Evolutionary conservation across 1,140 invertebrate genomes (phyloP), one percentile per base, ranked within the genome.

Genomic region (Hetaerina americana): DNA sequence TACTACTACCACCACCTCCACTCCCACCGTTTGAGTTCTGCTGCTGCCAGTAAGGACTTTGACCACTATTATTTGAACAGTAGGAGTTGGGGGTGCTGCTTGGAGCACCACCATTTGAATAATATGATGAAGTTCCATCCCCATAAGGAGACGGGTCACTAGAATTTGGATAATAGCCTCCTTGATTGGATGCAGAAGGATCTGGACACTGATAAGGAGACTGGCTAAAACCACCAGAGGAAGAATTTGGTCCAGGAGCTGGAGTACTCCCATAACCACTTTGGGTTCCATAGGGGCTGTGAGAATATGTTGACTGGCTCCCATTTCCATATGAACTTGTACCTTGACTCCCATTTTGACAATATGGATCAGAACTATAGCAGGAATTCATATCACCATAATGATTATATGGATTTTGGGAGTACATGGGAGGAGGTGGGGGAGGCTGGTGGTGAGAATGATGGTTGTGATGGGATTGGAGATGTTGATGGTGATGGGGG

Each of bases 321-420:
- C 40, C 40, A 57, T 57, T 57, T 18, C 40, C 40, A 57, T 57
- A 57, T 18, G 2, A 12, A 57, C 40, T 57, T 18, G 40, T 3
- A 57, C 15, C 40, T 57, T 57, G 40, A 10, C 40, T 57, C 22
- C 40, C 40, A 57, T 57, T 57, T 12, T 57, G 40, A 57, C 40
- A 57, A n/a, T 57, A 57, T 57, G 40, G 40, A 57, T 57, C 40
- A 57, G 15, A 18, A 18, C 40, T n/a, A 57, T 57, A 57, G 2
- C 40, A 12, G 22, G 40, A 57, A n/a, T 12, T 57, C 15, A 57
- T n/a, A 57, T 57, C 40, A 57, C 40, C 40, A 57, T 57, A 57
- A 57, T 57, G 40, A 5, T 66, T 70, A 69, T 70, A 57, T 27
- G 29, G 70, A 40, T 26, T 57, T 15, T 22, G 66, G 27, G 71